Conservation (phyloP, 2,113 vertebrate species). For the Thamnaconus septentrionalis region DNA sequence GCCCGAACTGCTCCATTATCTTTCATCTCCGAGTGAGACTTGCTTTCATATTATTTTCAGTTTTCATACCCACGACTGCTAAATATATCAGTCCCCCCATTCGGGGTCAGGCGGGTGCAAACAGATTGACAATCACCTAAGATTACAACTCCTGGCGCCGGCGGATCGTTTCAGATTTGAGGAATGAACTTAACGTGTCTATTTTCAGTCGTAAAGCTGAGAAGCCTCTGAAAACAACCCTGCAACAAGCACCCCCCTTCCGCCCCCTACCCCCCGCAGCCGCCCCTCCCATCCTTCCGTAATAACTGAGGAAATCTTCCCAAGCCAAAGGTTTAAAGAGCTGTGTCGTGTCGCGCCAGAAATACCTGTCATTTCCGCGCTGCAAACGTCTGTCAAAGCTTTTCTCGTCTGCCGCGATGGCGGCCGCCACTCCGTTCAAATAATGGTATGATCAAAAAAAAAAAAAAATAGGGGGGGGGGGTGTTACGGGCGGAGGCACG, state of each 20-base stretch:
- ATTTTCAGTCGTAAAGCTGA: constrained; percentile 59
- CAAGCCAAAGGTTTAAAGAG: constrained; percentile 49
- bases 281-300: constrained; percentile 1
- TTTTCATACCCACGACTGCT: constrained; percentile 55
- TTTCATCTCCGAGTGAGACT: constrained; percentile 64
- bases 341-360: constrained; percentile 56
- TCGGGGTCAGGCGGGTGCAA: constrained; percentile 53
- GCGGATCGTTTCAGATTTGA: constrained; percentile 40
- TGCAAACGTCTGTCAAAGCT: constrained; percentile 50
- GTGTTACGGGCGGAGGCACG: constrained; percentile 23
- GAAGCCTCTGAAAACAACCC: constrained; percentile 41
- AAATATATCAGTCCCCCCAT: constrained; percentile 60
- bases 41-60: constrained; percentile 58
- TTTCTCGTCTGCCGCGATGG: constrained; percentile 53
- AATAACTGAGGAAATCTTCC: constrained; percentile 47
- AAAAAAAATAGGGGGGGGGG: constrained; percentile 1
- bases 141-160: constrained; percentile 47
- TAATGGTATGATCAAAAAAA: constrained; percentile 69
- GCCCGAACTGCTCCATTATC: constrained; percentile 58
- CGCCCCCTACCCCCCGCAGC: no score
- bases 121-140: constrained; percentile 59
- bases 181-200: constrained; percentile 57
- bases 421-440: constrained; percentile 51
- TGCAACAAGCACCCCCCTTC: no score
- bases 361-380: constrained; percentile 61